Percentiles rank a stretch among this genome's conserved stretches.
phyloP scores from a whole-genome alignment of 2,797 vertebrate species.

The Chaenodraco wilsoni region DNA sequence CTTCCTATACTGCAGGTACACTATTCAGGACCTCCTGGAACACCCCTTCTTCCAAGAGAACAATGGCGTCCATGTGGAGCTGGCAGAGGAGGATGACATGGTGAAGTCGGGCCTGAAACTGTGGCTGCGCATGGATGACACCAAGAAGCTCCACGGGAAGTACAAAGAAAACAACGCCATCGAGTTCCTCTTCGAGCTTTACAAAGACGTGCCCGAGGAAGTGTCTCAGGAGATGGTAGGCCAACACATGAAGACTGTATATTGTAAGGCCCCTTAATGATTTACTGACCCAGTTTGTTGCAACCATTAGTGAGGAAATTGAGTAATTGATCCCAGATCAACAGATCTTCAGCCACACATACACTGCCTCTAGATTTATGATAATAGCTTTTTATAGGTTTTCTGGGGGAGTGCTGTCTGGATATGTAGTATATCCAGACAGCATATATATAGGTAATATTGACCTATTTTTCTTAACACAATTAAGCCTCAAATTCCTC shows the following conservation, averaged over 20 bases:
- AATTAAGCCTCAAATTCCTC: background rate
- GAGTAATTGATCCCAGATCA: slow-evolving; percentile 55
- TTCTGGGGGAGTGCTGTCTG: background rate
- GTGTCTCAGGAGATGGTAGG: slow-evolving; percentile 98
- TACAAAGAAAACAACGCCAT: slow-evolving; percentile 99
- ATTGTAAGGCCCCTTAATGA: background rate
- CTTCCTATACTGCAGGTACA: slow-evolving; percentile 84
- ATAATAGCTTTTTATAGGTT: slow-evolving; percentile 16
- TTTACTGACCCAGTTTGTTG: slow-evolving; percentile 17
- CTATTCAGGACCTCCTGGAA: slow-evolving; percentile 95
- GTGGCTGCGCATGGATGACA: slow-evolving; percentile 96
- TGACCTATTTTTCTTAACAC: background rate
- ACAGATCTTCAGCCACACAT: slow-evolving; percentile 12
- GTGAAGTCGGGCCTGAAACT: slow-evolving; percentile 94
- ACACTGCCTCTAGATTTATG: slow-evolving; percentile 32
- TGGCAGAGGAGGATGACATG: slow-evolving; percentile 94
- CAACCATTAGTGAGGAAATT: slow-evolving; percentile 44
- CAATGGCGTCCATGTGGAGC: slow-evolving; percentile 93
- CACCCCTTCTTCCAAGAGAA: slow-evolving; percentile 98
- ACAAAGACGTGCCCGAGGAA: slow-evolving; percentile 95
- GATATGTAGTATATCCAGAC: background rate
- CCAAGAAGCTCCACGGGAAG: slow-evolving; percentile 93
- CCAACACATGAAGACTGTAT: background rate
- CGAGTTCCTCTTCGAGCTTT: slow-evolving; percentile 96
- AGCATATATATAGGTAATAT: background rate